phyloP scores from a whole-genome alignment of 2,888 invertebrate species.

The Lithophane semibrunnea region DNA sequence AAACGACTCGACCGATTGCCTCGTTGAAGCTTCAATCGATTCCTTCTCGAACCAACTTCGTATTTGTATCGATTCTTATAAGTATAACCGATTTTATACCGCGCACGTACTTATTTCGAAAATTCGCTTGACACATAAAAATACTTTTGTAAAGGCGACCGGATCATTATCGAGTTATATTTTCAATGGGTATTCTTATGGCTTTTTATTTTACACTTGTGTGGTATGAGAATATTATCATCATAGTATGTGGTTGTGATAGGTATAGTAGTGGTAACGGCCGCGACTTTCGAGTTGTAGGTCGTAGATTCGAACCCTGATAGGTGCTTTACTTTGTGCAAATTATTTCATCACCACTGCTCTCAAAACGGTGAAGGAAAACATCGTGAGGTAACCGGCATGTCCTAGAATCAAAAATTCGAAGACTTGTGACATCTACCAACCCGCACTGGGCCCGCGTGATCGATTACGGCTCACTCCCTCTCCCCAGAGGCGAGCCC shows the following conservation, averaged over 20 bases:
- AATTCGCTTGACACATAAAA: slow-evolving; percentile 45
- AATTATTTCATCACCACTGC: too few relatives aligned
- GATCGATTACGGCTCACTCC: too few relatives aligned
- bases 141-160: slow-evolving; percentile 34
- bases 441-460: too few relatives aligned
- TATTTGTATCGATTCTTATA: slow-evolving; percentile 70
- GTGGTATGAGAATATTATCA: slow-evolving; percentile 11
- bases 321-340: too few relatives aligned
- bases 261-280: background rate
- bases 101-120: slow-evolving; percentile 48
- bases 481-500: too few relatives aligned
- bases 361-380: too few relatives aligned
- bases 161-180: slow-evolving; percentile 41
- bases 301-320: too few relatives aligned
- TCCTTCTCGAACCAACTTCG: slow-evolving; percentile 53
- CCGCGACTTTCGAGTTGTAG: too few relatives aligned
- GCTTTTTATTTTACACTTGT: slow-evolving; percentile 30
- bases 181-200: slow-evolving; percentile 20
- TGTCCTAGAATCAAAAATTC: too few relatives aligned
- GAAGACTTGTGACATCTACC: too few relatives aligned
- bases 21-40: slow-evolving; percentile 81
- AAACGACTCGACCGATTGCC: slow-evolving; percentile 83
- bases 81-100: slow-evolving; percentile 50
- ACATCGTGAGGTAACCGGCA: too few relatives aligned
- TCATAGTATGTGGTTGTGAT: background rate